Base-by-base conservation (phyloP, 2,113 vertebrate genomes). In the Anthoscopus minutus region DNA sequence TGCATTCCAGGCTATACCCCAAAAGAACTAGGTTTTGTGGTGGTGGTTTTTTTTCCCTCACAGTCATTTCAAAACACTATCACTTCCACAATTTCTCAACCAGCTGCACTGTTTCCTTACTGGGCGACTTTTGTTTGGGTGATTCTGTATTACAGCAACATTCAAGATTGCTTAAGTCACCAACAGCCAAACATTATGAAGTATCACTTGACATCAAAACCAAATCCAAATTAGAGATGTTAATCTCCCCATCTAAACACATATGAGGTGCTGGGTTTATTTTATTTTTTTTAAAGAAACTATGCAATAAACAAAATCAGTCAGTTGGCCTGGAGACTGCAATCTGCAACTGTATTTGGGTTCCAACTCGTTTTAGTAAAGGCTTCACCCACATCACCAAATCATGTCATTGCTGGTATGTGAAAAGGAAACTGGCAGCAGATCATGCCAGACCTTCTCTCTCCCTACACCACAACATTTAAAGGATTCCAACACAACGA, bases 71-170 rank as follows among this genome's bases (percentile, higher is more conserved):
- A 96, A 97, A 94, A 97, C 82, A 57, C 44, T 51, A 71, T 74
- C 79, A 94, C 94, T 97, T 97, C 96, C 95, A 96, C 93, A 96
- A 96, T 97, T 97, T 96, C 96, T 96, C 93, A 96, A 95, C 72
- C 94, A 93, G 90, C 92, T 96, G 94, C 10, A 4, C 35, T 73
- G 71, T 89, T 96, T 95, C 95, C 94, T 94, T 91, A 97, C 66
- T 64, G 44, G 79, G 87, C 0, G 44, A 70, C 81, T 92, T 86
- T 92, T 96, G 95, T 96, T 93, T 94, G 90, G 94, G 90, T 83
- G 95, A 95, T 72, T 82, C 27, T 85, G 33, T 58, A n/a, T 87
- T 91, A 86, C 33, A 67, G 81, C 89, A 94, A 92, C 65, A 57
- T 53, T 87, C 37, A 61, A 60, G 69, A 69, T 72, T 91, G 88